A percentile compares a stretch with the other conserved stretches of the same genome.
Conservation (phyloP, 2,888 invertebrate species). For the Ryuthela nishihirai region DNA sequence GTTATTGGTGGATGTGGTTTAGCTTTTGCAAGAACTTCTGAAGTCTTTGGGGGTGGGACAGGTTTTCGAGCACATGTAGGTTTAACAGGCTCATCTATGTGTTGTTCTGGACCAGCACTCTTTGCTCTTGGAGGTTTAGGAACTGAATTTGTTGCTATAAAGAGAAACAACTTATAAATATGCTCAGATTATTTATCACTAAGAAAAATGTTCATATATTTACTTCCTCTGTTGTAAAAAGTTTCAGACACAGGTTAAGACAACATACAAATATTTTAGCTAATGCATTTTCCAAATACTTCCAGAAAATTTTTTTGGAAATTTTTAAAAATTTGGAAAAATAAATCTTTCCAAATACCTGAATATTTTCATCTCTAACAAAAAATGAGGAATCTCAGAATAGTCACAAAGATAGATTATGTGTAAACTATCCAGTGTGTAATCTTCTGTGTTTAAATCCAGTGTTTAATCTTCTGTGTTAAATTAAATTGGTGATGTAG, state of each 20-base stretch:
- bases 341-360: too few relatives aligned
- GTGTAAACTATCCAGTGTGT: too few relatives aligned
- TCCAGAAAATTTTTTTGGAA: not conserved
- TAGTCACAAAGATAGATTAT: too few relatives aligned
- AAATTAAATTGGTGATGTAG: too few relatives aligned
- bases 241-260: not conserved
- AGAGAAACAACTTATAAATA: not conserved
- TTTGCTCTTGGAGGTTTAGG: constrained; percentile 36
- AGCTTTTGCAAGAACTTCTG: constrained; percentile 13
- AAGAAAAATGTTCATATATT: not conserved
- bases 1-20: constrained; percentile 18
- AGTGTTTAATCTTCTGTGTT: too few relatives aligned
- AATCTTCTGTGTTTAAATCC: too few relatives aligned
- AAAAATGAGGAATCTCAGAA: too few relatives aligned
- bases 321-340: too few relatives aligned
- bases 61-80: constrained; percentile 18
- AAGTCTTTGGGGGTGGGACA: constrained; percentile 27
- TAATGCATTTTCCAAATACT: too few relatives aligned
- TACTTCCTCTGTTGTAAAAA: not conserved
- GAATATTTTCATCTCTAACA: too few relatives aligned
- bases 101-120: constrained; percentile 35
- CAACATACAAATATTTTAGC: too few relatives aligned
- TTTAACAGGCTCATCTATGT: not conserved
- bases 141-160: constrained; percentile 5
- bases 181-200: not conserved